phyloP scores from a whole-genome alignment of 2,797 vertebrate genomes.

The Argentina silus region DNA sequence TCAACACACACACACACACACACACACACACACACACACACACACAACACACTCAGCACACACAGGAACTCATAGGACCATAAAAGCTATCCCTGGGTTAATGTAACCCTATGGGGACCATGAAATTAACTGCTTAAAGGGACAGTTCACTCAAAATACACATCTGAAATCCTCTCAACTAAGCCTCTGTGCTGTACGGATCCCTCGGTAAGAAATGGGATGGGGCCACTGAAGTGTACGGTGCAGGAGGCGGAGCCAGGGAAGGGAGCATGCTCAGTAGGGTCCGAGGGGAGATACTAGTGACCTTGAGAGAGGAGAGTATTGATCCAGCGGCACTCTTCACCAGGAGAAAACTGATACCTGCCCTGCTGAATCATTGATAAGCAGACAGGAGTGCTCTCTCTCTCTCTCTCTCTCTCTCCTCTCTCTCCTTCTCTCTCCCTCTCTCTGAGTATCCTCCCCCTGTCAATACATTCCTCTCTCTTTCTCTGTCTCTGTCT shows the following conservation, averaged over 20 bases:
- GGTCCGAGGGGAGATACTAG: slow-evolving; percentile 63
- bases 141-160: no score
- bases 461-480: slow-evolving; percentile 34
- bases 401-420: slow-evolving; percentile 20
- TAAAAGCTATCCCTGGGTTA: not conserved
- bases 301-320: slow-evolving; percentile 88
- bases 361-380: slow-evolving; percentile 90
- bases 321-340: slow-evolving; percentile 79
- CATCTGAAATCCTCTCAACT: no score
- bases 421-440: slow-evolving; percentile 11
- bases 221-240: slow-evolving; percentile 8
- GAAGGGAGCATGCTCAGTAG: slow-evolving; percentile 57
- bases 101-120: no score
- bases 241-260: slow-evolving; percentile 37
- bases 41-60: no score
- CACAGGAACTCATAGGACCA: no score
- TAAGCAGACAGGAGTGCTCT: slow-evolving; percentile 70
- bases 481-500: slow-evolving; percentile 24
- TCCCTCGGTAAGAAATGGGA: not conserved
- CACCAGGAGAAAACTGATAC: slow-evolving; percentile 86
- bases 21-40: no score
- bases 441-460: not conserved
- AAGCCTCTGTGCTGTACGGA: not conserved
- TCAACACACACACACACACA: slow-evolving; percentile 40
- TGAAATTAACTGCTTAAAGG: no score